phyloP scores from a whole-genome alignment of 2,797 vertebrate genomes.

The Myotis findleyi region DNA sequence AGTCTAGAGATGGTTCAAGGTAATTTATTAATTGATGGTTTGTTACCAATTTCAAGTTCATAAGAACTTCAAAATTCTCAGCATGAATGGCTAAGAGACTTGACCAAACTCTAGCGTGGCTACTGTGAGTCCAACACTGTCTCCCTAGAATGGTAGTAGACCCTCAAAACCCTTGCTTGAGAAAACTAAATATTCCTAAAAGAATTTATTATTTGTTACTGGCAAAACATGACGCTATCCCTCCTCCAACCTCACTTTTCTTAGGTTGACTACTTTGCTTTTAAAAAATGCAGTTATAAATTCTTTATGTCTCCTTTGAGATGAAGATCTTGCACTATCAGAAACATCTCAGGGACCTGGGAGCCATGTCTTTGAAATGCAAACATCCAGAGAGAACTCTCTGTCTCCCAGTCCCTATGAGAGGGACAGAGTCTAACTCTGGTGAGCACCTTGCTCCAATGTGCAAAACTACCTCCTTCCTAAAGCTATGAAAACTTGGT shows the following conservation, averaged over 20 bases:
- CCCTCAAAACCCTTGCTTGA: not conserved
- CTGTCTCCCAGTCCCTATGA: not conserved
- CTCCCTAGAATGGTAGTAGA: not conserved
- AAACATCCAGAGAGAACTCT: not conserved
- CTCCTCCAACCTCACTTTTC: not conserved
- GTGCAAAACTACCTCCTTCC: not conserved
- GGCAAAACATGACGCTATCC: not conserved
- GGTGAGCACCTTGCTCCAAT: not conserved
- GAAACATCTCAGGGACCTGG: not conserved
- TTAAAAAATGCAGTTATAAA: not conserved
- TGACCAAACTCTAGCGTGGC: not conserved
- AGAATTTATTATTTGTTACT: not conserved
- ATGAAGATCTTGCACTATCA: not conserved
- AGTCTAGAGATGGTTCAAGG: too few species aligned
- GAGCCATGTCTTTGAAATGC: not conserved
- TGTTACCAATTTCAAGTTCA: not conserved
- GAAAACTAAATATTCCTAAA: not conserved
- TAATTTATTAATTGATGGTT: not conserved
- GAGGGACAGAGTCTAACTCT: not conserved
- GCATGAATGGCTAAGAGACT: not conserved
- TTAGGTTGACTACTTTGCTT: not conserved
- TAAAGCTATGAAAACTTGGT: not conserved
- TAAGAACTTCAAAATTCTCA: not conserved
- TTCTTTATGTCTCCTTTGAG: not conserved
- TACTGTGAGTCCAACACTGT: not conserved